These are phyloP conservation scores for Schizopygopsis malacanthus DNA, from an alignment of 2,797 vertebrate genomes.

Conservation along the genomic window DNA sequence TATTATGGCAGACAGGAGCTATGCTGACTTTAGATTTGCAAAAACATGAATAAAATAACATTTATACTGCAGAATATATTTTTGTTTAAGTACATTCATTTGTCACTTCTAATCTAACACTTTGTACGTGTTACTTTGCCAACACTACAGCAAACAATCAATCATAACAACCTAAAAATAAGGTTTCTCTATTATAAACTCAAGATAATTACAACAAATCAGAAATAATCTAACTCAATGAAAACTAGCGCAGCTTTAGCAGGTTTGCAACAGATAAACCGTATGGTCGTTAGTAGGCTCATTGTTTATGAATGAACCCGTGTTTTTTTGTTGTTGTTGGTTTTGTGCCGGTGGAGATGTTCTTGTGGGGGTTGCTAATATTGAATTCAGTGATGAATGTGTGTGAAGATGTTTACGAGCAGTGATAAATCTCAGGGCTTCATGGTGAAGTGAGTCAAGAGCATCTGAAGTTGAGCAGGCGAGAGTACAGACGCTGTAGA, in stretches of 20 bases:
- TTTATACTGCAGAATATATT: neutral
- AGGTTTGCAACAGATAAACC: neutral
- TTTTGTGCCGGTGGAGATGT: slow-evolving; percentile 21
- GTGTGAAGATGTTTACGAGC: slow-evolving; percentile 39
- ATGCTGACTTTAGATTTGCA: neutral
- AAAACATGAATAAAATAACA: neutral
- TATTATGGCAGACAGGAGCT: neutral
- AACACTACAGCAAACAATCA: neutral
- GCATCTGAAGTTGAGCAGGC: neutral
- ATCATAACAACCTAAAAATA: neutral
- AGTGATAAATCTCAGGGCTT: slow-evolving; percentile 22
- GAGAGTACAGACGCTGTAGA: neutral
- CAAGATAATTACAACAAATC: slow-evolving; percentile 15
- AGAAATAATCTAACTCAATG: slow-evolving; percentile 14
- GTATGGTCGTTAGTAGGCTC: neutral
- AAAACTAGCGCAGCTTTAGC: neutral
- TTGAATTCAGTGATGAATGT: slow-evolving; percentile 45
- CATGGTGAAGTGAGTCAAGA: slow-evolving; percentile 26
- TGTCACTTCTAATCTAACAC: neutral
- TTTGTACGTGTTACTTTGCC: neutral
- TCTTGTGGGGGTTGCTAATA: slow-evolving; percentile 25
- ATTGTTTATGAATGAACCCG: slow-evolving; percentile 16
- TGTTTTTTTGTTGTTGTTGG: slow-evolving; percentile 12
- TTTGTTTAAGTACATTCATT: neutral
- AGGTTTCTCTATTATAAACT: neutral